Percentiles rank a stretch among this genome's conserved stretches.
phyloP scores from a whole-genome alignment of 2,797 vertebrate species.

The Falco berigora region DNA sequence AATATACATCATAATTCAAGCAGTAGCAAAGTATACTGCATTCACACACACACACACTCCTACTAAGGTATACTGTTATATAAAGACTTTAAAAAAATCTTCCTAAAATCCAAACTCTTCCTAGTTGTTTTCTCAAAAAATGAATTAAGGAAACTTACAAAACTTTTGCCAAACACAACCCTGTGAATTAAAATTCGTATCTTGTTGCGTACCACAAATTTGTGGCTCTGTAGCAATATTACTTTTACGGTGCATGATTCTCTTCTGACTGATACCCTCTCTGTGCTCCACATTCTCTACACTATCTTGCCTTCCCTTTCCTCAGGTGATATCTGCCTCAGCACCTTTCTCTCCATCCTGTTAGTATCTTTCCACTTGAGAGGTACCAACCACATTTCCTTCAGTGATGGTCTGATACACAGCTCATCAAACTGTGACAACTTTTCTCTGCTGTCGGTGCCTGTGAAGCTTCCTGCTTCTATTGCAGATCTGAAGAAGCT shows the following conservation, averaged over 20 bases:
- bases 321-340: not conserved
- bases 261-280: not conserved
- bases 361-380: not conserved
- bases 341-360: not conserved
- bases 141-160: not conserved
- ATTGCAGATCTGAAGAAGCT: not conserved
- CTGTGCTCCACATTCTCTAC: not conserved
- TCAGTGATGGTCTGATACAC: not conserved
- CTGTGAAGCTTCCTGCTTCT: not conserved
- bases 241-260: not conserved
- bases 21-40: not conserved
- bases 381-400: not conserved
- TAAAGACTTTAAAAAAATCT: not conserved
- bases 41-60: not conserved
- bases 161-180: not conserved
- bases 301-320: not conserved
- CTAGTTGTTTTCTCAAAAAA: not conserved
- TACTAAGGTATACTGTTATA: not conserved
- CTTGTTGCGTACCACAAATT: not conserved
- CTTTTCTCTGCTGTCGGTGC: not conserved
- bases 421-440: not conserved
- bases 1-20: not conserved
- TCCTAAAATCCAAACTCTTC: not conserved
- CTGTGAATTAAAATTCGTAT: not conserved
- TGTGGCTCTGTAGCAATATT: not conserved